Evolutionary conservation across 2,888 invertebrate species (phyloP).

Genomic region (Brenthis ino): DNA sequence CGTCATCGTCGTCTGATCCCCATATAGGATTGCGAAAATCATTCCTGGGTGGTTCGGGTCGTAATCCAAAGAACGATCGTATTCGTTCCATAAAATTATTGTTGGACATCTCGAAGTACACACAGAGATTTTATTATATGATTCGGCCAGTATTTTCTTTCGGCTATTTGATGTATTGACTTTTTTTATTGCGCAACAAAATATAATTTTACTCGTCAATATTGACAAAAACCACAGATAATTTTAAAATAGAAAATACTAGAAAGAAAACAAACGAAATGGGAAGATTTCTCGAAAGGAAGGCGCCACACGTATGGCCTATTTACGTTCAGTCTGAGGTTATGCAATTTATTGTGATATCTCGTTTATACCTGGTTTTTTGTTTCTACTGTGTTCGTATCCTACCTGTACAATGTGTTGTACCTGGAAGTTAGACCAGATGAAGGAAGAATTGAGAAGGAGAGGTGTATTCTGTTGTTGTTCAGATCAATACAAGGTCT

Average conservation of each 20-base stretch:
- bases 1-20: constrained; percentile 72
- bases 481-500: too few relatives aligned
- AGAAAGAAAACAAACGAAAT: background rate
- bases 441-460: too few relatives aligned
- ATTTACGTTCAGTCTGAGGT: too few relatives aligned
- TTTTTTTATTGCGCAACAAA: constrained; percentile 64
- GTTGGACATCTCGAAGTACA: constrained; percentile 42
- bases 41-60: constrained; percentile 62
- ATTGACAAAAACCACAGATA: constrained; percentile 15
- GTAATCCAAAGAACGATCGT: constrained; percentile 63
- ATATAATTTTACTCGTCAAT: constrained; percentile 40
- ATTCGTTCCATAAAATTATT: constrained; percentile 64
- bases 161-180: constrained; percentile 38
- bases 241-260: background rate
- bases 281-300: too few relatives aligned
- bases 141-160: constrained; percentile 29
- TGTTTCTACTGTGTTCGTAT: too few relatives aligned
- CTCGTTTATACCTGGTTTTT: too few relatives aligned
- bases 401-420: too few relatives aligned
- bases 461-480: too few relatives aligned
- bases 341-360: too few relatives aligned
- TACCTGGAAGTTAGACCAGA: too few relatives aligned
- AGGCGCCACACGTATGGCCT: too few relatives aligned
- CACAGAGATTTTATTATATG: constrained; percentile 30
- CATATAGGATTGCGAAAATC: constrained; percentile 78